Evolutionary conservation across 2,888 invertebrate genomes (phyloP).

Genomic region (Stegana nigrithorax): DNA sequence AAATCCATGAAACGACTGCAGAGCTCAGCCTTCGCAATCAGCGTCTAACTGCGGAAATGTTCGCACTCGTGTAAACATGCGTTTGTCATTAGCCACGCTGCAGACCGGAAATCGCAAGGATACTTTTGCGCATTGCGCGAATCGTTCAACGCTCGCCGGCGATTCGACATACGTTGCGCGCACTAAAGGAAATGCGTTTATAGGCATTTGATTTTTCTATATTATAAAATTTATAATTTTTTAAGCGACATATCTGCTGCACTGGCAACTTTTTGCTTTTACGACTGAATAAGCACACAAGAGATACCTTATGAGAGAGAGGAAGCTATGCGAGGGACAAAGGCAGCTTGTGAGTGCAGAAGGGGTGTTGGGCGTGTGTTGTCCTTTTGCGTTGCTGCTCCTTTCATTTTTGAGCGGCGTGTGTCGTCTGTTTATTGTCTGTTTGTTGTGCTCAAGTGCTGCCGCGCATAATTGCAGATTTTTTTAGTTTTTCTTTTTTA

Average conservation of each 20-base stretch:
- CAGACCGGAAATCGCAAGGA: slow-evolving; percentile 45
- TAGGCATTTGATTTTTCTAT: slow-evolving; percentile 54
- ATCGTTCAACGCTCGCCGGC: neutral
- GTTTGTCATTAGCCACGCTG: slow-evolving; percentile 57
- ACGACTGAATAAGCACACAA: slow-evolving; percentile 49
- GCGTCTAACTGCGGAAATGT: slow-evolving; percentile 43
- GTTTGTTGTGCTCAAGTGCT: slow-evolving; percentile 52
- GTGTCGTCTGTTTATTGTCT: neutral
- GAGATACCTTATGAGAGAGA: too few relatives aligned
- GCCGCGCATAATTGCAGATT: slow-evolving; percentile 46
- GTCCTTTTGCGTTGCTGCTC: slow-evolving; percentile 33
- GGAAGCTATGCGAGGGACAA: slow-evolving; percentile 16
- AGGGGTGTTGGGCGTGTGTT: slow-evolving; percentile 53
- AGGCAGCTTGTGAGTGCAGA: too few relatives aligned
- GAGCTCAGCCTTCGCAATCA: slow-evolving; percentile 43
- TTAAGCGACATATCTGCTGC: slow-evolving; percentile 22
- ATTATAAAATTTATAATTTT: slow-evolving; percentile 36
- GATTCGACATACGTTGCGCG: slow-evolving; percentile 11
- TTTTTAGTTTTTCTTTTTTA: slow-evolving; percentile 23
- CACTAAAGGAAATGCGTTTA: neutral
- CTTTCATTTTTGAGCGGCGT: neutral
- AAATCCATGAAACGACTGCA: slow-evolving; percentile 45
- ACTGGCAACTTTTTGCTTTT: slow-evolving; percentile 34
- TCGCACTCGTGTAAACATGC: slow-evolving; percentile 60
- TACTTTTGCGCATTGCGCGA: neutral